phyloP scores from a whole-genome alignment of 2,113 vertebrate genomes.

The Bambusicola thoracicus region DNA sequence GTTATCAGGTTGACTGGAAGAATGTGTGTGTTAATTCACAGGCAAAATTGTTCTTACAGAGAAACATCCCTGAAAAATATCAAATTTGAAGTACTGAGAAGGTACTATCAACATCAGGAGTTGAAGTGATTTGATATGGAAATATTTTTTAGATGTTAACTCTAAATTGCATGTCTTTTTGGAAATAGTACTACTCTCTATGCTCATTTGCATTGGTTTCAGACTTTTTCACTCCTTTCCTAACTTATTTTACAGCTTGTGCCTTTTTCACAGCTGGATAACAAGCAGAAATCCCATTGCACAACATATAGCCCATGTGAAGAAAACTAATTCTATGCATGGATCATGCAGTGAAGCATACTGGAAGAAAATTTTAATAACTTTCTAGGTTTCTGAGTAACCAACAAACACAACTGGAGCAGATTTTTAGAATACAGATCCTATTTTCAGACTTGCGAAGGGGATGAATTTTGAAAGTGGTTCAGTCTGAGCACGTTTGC shows the following conservation, averaged over 20 bases:
- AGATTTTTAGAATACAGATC: slow-evolving; percentile 11
- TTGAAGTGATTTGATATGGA: not conserved
- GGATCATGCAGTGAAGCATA: slow-evolving; percentile 35
- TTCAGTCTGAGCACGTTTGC: not conserved
- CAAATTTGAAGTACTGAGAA: not conserved
- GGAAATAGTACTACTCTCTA: not conserved
- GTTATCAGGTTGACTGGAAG: not conserved
- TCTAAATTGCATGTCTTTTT: not conserved
- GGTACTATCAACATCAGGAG: not conserved
- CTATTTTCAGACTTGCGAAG: not conserved
- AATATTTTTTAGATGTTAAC: not conserved
- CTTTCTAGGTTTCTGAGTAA: slow-evolving; percentile 22
- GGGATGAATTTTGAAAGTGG: not conserved
- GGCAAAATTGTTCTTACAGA: not conserved
- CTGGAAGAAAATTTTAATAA: slow-evolving; percentile 56
- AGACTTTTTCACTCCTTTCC: slow-evolving; percentile 47
- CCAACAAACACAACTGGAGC: not conserved
- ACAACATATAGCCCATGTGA: slow-evolving; percentile 59
- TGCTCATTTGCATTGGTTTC: slow-evolving; percentile 9
- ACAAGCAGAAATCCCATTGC: slow-evolving; percentile 50
- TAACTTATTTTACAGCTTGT: slow-evolving; percentile 66
- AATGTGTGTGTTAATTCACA: not conserved
- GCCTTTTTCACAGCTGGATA: slow-evolving; percentile 65
- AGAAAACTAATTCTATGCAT: slow-evolving; percentile 67
- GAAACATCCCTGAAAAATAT: not conserved